Base-by-base conservation (phyloP, 2,113 vertebrate species). In the Erinaceus europaeus region DNA sequence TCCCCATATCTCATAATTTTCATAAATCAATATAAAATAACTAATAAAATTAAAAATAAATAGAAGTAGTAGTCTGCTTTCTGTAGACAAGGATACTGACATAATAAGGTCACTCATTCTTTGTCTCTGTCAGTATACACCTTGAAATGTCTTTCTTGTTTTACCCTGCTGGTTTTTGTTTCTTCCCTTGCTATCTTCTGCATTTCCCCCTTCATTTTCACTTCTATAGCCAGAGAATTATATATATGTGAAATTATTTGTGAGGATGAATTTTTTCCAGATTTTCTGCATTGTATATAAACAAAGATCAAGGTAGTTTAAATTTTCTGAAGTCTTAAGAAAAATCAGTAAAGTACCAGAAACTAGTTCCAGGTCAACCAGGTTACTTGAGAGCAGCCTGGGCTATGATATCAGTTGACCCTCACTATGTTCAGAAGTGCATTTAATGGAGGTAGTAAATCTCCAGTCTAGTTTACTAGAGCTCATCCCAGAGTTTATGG, bases 261-360 rank as follows among this genome's bases (percentile, higher is more conserved):
- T 84, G 65, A 96, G 91, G 91, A 90, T 79, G 95, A 88, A 94
- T 68, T 50, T 46, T 91, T 76, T 68, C 21, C 44, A 94, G 71
- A 53, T 78, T 89, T 42, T 91, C 92, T 72, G 73, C 1, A 34
- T 79, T 64, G 94, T 95, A 85, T 52, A 62, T 82, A 83, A 65
- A 94, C 72, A 92, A 38, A 92, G 38, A 78, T 71, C 57, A 78
- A 89, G 73, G 25, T 18, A 7, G 5, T 42, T 65, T 29, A 67
- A 73, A 1, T 4, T 57, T 82, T 42, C 77, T 21, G 73, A 89
- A 90, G 5, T 72, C n/a, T 57, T 76, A 6, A 68, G 4, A 36
- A 69, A 40, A 88, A 72, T 79, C 29, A 57, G 4, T 17, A 69
- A 84, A 18, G 4, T 36, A 32, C 18, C 34, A 75, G 25, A 67